Conservation (phyloP, 2,797 vertebrate species). For the Tamandua tetradactyla region DNA sequence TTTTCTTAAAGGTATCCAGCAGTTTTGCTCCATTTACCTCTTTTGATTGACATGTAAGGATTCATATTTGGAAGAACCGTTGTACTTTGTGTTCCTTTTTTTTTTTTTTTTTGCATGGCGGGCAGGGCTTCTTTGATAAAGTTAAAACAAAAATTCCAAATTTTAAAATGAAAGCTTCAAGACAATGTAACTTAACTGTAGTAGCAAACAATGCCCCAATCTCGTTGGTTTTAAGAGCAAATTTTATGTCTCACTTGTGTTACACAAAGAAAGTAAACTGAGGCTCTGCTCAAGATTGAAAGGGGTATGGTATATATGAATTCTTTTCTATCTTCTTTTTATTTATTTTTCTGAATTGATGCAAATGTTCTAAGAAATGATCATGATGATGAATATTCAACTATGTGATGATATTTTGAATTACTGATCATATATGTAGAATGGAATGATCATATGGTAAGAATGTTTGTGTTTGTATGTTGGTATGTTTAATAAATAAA, state of each 20-base stretch:
- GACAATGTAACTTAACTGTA: neutral
- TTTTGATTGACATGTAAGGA: neutral
- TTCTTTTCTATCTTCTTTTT: too few species aligned
- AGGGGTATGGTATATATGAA: too few species aligned
- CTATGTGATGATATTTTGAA: too few species aligned
- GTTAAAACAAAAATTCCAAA: neutral
- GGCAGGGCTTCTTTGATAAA: neutral
- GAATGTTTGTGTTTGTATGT: too few species aligned
- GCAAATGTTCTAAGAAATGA: too few species aligned
- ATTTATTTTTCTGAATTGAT: too few species aligned
- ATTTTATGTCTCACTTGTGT: neutral
- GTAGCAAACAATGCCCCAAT: neutral
- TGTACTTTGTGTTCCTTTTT: neutral
- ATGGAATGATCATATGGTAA: too few species aligned
- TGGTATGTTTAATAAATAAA: too few species aligned
- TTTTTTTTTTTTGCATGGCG: too few species aligned
- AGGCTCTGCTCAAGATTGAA: neutral
- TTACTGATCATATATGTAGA: too few species aligned
- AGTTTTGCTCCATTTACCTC: neutral
- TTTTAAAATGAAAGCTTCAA: neutral
- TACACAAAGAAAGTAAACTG: neutral
- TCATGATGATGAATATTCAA: too few species aligned
- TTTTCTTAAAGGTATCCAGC: neutral
- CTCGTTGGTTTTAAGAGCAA: neutral
- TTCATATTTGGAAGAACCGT: neutral